Percentiles rank a stretch among this genome's conserved stretches.
phyloP scores from a whole-genome alignment of 2,888 invertebrate species.

The Artemia sinica region DNA sequence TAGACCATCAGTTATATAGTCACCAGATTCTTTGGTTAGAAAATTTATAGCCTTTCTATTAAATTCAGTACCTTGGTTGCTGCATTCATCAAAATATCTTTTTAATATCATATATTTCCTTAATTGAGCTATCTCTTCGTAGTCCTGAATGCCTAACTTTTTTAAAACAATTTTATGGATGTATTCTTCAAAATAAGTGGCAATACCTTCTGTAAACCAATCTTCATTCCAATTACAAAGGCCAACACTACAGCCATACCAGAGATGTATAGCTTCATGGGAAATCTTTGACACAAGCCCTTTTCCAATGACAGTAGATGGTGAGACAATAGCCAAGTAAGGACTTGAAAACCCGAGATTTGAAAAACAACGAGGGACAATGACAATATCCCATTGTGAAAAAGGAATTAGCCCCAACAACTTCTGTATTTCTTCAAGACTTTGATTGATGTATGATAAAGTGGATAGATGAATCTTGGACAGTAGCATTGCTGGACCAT shows the following conservation, averaged over 20 bases:
- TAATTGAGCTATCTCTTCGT: neutral
- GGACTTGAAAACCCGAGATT: constrained; percentile 20
- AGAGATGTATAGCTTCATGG: constrained; percentile 20
- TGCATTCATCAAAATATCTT: constrained; percentile 9
- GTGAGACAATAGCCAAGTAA: constrained; percentile 19
- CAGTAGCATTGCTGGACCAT: neutral
- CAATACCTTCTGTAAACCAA: constrained; percentile 21
- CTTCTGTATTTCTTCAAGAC: neutral
- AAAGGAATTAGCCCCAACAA: constrained; percentile 18
- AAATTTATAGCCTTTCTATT: neutral
- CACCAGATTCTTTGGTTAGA: neutral
- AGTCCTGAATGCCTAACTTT: neutral
- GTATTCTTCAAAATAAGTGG: constrained; percentile 20
- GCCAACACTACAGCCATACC: constrained; percentile 21
- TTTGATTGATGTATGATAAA: neutral
- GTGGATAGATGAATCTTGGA: neutral
- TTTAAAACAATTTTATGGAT: constrained; percentile 1
- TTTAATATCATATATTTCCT: constrained; percentile 9
- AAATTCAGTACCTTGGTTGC: neutral
- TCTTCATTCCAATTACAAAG: constrained; percentile 22
- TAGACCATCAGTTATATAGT: neutral
- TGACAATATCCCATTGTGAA: constrained; percentile 17
- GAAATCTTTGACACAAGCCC: constrained; percentile 14
- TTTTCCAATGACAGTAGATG: constrained; percentile 14
- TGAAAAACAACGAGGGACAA: constrained; percentile 18